Conservation (phyloP, 2,113 vertebrate genomes). For the Lasiurus borealis region DNA sequence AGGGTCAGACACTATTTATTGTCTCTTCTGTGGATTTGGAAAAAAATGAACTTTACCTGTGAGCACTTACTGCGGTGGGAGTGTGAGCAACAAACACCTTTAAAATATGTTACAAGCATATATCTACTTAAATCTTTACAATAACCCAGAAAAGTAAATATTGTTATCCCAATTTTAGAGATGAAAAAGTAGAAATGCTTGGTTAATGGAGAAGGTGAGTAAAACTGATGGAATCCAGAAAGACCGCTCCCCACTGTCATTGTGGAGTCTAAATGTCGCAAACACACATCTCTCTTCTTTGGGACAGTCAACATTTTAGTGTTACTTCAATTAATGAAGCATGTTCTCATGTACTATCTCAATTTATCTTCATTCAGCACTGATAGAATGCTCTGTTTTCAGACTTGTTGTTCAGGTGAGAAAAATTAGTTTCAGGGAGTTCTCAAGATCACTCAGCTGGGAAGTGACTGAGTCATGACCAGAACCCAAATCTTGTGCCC, state of each 20-base stretch:
- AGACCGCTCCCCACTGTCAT: not conserved
- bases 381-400: not conserved
- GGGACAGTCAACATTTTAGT: not conserved
- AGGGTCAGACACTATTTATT: not conserved
- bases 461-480: slow-evolving; percentile 35
- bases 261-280: not conserved
- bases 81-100: not conserved
- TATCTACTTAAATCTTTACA: slow-evolving; percentile 19
- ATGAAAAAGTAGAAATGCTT: not conserved
- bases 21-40: not conserved
- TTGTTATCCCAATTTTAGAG: not conserved
- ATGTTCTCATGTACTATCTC: not conserved
- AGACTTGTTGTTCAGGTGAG: slow-evolving; percentile 39
- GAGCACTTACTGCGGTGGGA: not conserved
- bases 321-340: slow-evolving; percentile 13
- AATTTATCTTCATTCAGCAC: not conserved
- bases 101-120: not conserved
- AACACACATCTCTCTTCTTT: not conserved
- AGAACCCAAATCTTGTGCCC: not conserved
- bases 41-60: slow-evolving; percentile 11
- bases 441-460: slow-evolving; percentile 63
- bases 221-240: not conserved
- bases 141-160: not conserved
- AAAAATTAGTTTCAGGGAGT: not conserved
- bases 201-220: not conserved